Evolutionary conservation across 1,140 invertebrate genomes (phyloP).

Genomic region (Meloidogyne chitwoodi): DNA sequence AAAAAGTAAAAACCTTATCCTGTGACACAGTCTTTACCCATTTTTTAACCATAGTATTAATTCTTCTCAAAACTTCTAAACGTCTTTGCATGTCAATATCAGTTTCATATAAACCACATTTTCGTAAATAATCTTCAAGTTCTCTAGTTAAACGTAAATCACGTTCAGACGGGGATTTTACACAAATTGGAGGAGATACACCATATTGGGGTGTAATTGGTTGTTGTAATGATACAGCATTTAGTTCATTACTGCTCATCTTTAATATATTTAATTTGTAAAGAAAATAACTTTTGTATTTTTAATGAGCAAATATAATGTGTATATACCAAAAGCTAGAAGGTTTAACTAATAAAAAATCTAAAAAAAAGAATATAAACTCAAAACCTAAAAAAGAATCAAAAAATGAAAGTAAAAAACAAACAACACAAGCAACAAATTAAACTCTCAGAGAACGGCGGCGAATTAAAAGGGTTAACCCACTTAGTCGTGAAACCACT

Average conservation of each 20-base stretch:
- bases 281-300: too few species aligned
- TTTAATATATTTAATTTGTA: too few species aligned
- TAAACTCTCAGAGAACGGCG: too few species aligned
- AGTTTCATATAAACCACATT: constrained; percentile 48
- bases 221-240: background rate
- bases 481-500: too few species aligned
- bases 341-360: too few species aligned
- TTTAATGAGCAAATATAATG: too few species aligned
- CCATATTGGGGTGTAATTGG: constrained; percentile 40
- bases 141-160: constrained; percentile 39
- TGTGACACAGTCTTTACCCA: constrained; percentile 52
- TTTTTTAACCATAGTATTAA: constrained; percentile 52
- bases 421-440: too few species aligned
- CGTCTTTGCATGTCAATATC: constrained; percentile 49
- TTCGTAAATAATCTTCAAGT: constrained; percentile 35
- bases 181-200: constrained; percentile 52
- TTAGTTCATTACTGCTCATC: background rate
- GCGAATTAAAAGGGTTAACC: too few species aligned
- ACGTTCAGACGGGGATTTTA: constrained; percentile 34
- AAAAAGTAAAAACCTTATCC: constrained; percentile 36
- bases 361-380: too few species aligned
- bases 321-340: too few species aligned
- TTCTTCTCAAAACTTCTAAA: constrained; percentile 48
- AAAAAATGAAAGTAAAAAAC: too few species aligned
- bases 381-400: too few species aligned